Evolutionary conservation across 2,797 vertebrate genomes (phyloP).

Genomic region (Manis crassicaudata): DNA sequence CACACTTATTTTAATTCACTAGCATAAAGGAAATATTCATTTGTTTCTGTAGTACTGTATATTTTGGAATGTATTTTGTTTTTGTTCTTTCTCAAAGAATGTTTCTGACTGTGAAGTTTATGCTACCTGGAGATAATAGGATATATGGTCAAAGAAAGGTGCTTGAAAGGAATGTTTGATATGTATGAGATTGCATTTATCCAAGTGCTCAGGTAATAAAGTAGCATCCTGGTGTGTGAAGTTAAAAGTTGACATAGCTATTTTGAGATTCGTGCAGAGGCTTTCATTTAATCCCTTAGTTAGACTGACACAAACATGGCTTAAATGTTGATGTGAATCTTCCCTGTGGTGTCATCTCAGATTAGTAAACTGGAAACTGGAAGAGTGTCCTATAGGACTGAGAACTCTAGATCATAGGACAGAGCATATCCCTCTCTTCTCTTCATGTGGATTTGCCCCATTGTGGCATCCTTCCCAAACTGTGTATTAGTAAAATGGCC

Average conservation of each 20-base stretch:
- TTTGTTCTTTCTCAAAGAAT: not conserved
- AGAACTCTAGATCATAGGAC: not conserved
- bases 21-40: not conserved
- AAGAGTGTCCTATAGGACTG: not conserved
- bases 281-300: conserved; percentile 50
- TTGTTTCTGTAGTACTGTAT: not conserved
- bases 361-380: not conserved
- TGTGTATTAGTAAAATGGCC: not conserved
- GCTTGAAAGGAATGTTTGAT: conserved; percentile 52
- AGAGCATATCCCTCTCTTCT: not conserved
- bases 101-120: not conserved
- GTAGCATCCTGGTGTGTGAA: not conserved
- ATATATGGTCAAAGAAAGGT: not conserved
- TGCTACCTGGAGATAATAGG: conserved; percentile 24
- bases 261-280: conserved; percentile 39
- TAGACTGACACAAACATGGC: conserved; percentile 40
- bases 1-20: not conserved
- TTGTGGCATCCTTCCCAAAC: not conserved
- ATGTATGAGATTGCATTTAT: conserved; percentile 47
- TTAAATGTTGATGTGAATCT: conserved; percentile 15
- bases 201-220: conserved; percentile 2
- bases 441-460: not conserved
- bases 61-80: conserved; percentile 47
- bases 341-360: not conserved
- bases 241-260: conserved; percentile 29